Evolutionary conservation across 2,888 invertebrate species (phyloP), one percentile per base, ranked within the genome.

Genomic region (Odontothrips loti): DNA sequence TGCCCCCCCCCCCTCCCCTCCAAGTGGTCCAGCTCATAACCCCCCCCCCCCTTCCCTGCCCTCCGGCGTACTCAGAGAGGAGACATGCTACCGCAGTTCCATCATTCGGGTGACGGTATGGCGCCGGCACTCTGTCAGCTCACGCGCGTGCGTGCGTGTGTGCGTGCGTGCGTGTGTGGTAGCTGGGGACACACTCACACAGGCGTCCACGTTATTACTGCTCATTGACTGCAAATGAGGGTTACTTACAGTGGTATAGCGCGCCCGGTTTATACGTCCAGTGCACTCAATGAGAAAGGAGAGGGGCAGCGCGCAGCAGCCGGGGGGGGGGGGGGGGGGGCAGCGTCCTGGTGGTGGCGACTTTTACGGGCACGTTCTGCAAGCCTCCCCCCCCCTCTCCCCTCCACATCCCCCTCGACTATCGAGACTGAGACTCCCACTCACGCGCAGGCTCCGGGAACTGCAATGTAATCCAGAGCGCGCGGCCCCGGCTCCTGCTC

Each of bases 161-260:
- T 43, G n/a, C 34, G 34, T 6, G 34, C 34, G 34, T 43, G 34
- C 34, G 34, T 43, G 3, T 43, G 34, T 43, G n/a, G n/a, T n/a
- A n/a, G n/a, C 34, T 43, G 34, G 3, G 34, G 34, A 43, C 34
- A 43, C 34, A 43, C 34, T 4, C 34, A 43, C 34, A 43, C 34
- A 43, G 3, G 6, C 34, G 58, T 6, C 6, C 58, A 27, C 27
- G 68, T 27, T 75, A 75, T 75, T 75, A 23, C 68, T 23, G 23
- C 27, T 75, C 68, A 75, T 75, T 75, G 68, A 75, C 68, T 75
- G 68, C 68, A 75, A 75, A 75, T 75, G 68, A 75, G 68, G 27
- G 68, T 27, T 23, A 23, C 68, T 23, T 9, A n/a, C 27, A 27
- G 23, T n/a, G 23, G 23, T 20, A 23, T 11, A 23, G 20, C n/a